These are phyloP conservation scores for Drosophila colorata DNA, from an alignment of 2,888 invertebrate species.

Conservation along the genomic window DNA sequence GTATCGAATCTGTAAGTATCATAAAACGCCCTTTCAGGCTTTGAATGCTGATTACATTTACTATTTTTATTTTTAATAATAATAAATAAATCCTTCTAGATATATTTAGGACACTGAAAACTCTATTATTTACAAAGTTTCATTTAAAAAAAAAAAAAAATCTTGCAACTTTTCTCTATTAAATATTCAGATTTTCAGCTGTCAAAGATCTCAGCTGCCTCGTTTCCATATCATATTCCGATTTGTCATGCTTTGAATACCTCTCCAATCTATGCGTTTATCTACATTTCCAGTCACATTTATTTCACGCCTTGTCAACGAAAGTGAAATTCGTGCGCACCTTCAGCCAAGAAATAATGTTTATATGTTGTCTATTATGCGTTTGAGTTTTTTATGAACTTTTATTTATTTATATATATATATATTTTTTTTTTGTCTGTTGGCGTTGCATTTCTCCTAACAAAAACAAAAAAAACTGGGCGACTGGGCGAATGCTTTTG, in stretches of 20 bases:
- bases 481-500: constrained; percentile 53
- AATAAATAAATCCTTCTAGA: too few relatives aligned
- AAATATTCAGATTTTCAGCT: not conserved
- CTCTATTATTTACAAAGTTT: too few relatives aligned
- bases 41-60: too few relatives aligned
- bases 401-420: constrained; percentile 65
- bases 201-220: not conserved
- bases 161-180: not conserved
- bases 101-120: too few relatives aligned
- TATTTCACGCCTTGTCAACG: constrained; percentile 45
- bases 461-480: constrained; percentile 47
- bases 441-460: constrained; percentile 70
- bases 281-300: constrained; percentile 25
- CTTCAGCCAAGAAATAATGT: constrained; percentile 45
- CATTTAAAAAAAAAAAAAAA: too few relatives aligned
- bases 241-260: not conserved
- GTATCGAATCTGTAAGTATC: too few relatives aligned
- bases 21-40: too few relatives aligned
- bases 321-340: constrained; percentile 62
- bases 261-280: constrained; percentile 8
- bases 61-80: too few relatives aligned
- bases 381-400: constrained; percentile 25
- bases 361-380: constrained; percentile 42
- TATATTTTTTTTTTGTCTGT: constrained; percentile 24
- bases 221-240: not conserved